Evolutionary conservation across 2,888 invertebrate species (phyloP).

Genomic region (Hofmannophila pseudospretella): DNA sequence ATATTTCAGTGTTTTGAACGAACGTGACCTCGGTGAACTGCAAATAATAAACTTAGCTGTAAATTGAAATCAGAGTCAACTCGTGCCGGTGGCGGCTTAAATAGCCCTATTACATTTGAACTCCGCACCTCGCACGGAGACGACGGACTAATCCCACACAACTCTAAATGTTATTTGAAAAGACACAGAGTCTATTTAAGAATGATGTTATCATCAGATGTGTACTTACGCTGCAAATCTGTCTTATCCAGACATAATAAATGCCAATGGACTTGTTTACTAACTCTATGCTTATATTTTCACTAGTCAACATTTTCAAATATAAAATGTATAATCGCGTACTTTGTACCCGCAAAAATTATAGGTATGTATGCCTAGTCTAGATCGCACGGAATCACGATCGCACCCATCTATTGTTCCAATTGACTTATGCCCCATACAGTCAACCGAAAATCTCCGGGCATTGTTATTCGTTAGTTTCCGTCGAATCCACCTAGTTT

Average conservation of each 20-base stretch:
- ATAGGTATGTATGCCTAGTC: background rate
- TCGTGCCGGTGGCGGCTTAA: conserved; percentile 25
- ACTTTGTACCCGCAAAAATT: too few relatives aligned
- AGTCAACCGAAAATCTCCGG: conserved; percentile 43
- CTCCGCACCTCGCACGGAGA: conserved; percentile 2
- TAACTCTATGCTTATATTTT: too few relatives aligned
- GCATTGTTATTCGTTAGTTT: conserved; percentile 41
- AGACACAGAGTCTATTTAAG: background rate
- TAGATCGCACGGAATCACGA: conserved; percentile 22
- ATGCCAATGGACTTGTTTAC: too few relatives aligned
- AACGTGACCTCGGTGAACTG: background rate
- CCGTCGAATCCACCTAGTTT: conserved; percentile 26
- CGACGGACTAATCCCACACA: background rate
- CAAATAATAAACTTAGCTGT: conserved; percentile 10
- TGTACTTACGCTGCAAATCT: background rate
- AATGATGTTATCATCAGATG: background rate
- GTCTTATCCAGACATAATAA: background rate
- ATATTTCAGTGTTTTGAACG: too few relatives aligned
- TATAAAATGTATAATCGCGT: too few relatives aligned
- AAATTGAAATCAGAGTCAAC: conserved; percentile 32
- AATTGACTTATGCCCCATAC: conserved; percentile 49
- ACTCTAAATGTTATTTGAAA: background rate
- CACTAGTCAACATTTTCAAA: too few relatives aligned
- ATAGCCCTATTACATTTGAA: conserved; percentile 27
- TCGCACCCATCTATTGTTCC: conserved; percentile 65